phyloP scores from a whole-genome alignment of 1,140 invertebrate species.

The Bombyx mandarina region DNA sequence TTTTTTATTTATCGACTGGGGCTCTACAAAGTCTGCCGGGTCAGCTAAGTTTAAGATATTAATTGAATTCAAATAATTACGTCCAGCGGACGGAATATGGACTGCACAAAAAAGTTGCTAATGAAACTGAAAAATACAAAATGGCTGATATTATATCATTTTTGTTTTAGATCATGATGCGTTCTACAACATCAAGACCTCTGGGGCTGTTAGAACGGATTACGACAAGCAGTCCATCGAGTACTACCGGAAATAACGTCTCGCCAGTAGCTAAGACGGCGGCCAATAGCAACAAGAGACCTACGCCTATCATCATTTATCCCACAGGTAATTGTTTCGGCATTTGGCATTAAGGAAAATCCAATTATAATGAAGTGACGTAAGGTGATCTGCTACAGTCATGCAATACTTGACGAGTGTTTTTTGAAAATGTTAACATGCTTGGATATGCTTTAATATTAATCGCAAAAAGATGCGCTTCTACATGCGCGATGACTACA shows the following conservation, averaged over 20 bases:
- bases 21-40: too few relatives aligned
- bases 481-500: too few relatives aligned
- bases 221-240: slow-evolving; percentile 15
- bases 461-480: too few relatives aligned
- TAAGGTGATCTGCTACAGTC: too few relatives aligned
- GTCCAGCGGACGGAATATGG: too few relatives aligned
- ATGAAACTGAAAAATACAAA: not conserved
- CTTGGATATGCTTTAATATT: too few relatives aligned
- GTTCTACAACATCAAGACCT: slow-evolving; percentile 26
- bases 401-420: too few relatives aligned
- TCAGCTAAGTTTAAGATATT: not conserved
- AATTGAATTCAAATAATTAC: too few relatives aligned
- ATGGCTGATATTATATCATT: not conserved
- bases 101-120: not conserved
- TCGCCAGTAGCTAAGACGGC: slow-evolving; percentile 32
- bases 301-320: slow-evolving; percentile 56
- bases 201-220: slow-evolving; percentile 32
- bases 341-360: not conserved
- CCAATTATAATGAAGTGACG: too few relatives aligned
- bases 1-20: too few relatives aligned
- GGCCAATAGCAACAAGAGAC: slow-evolving; percentile 45
- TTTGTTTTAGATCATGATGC: slow-evolving; percentile 22
- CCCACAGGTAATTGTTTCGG: slow-evolving; percentile 36
- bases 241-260: slow-evolving; percentile 24
- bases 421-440: too few relatives aligned